A percentile compares a stretch with the other conserved stretches of the same genome.
Conservation (phyloP, 2,888 invertebrate genomes). For the Agrotis segetum region DNA sequence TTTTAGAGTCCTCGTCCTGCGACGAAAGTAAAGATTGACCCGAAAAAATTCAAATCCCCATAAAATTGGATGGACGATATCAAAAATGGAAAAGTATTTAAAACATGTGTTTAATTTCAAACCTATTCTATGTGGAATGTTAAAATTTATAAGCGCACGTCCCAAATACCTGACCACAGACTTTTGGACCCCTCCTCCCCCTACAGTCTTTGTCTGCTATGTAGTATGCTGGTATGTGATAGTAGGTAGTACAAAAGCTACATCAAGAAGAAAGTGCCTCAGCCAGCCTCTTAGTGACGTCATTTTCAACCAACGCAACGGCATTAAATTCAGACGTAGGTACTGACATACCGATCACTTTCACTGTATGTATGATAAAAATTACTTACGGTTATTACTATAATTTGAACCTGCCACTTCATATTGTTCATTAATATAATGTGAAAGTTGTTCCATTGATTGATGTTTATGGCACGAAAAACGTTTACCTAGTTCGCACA, state of each 20-base stretch:
- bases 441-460: constrained; percentile 49
- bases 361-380: not conserved
- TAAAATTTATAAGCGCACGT: no score
- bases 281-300: not conserved
- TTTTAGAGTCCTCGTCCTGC: no score
- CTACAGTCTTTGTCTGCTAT: no score
- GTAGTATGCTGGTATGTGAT: not conserved
- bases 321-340: constrained; percentile 2
- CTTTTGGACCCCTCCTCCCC: no score
- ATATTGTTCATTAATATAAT: constrained; percentile 44
- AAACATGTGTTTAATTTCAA: no score
- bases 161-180: no score
- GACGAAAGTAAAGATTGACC: no score
- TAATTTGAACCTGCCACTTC: constrained; percentile 50
- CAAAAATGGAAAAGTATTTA: no score
- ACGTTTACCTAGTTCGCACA: constrained; percentile 19
- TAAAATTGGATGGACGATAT: no score
- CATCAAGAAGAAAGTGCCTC: not conserved
- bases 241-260: not conserved
- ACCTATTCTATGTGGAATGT: no score
- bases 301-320: not conserved
- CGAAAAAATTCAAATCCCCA: no score
- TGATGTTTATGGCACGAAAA: constrained; percentile 38
- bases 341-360: constrained; percentile 8
- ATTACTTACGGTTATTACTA: constrained; percentile 39